Base-by-base conservation (phyloP, 1,140 invertebrate genomes). In the Drosophila punjabiensis region DNA sequence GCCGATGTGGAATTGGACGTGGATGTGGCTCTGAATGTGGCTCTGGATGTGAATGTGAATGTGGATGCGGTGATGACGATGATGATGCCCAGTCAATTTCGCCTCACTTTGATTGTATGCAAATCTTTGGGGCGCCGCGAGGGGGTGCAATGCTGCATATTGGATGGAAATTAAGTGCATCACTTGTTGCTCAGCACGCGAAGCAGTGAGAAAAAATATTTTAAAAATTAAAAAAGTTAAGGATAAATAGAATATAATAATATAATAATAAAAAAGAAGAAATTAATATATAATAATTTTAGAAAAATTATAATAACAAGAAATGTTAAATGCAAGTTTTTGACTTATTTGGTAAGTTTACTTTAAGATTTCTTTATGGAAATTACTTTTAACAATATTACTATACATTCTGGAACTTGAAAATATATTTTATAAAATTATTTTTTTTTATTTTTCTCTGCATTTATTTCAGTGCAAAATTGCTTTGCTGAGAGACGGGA, bases 161-260 rank as follows among this genome's bases (percentile, higher is more conserved):
- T 84, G 84, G 81, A 89, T 89, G 85, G 74, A 81, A 88, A 89
- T 88, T 84, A 88, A 89, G 78, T 85, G 85, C 85, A 81, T 79
- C 84, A 88, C 84, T 88, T 89, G 84, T 86, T 86, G 83, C 83
- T 68, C 45, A 37, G 52, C 53, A 50, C 18, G 14, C 35, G 16
- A 35, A n/a, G 37, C 68, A 50, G 45, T 10, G 39, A 3, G 30
- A 45, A 39, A 56, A 37, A 11, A 24, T 3, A 4, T 2, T n/a
- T n/a, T 2, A 0, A 10, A 10, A 24, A 14, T 13, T 4, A 7
- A 39, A 14, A 6, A 16, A 8, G 10, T 5, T 3, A 0, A 9
- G 4, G 6, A 24, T 8, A 28, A 28, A 45, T 20, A 5, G n/a
- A 43, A 24, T 24, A 24, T 24, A n/a, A n/a, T n/a, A n/a, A n/a